Evolutionary conservation across 37 sponge, comb jelly and placozoan species (phyloP), one percentile per base, ranked within the genome.

Genomic region (Halichondria panicea): DNA sequence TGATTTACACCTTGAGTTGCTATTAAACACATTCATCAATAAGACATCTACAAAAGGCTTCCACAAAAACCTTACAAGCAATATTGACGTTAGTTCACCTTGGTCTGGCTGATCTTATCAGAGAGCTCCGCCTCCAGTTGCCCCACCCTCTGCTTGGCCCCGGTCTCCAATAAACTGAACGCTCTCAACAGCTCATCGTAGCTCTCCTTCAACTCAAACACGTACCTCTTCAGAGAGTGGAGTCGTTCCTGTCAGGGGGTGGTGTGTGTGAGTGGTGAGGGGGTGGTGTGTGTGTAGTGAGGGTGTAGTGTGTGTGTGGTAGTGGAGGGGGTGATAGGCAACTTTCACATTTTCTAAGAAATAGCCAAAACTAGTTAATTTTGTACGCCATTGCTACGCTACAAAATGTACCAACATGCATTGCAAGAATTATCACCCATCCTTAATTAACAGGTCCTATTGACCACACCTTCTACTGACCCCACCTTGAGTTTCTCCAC

Each of bases 111-210:
- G 30, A 43, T 42, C 30, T 42, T 44, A 30, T 5, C 30, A 19
- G 34, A 38, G n/a, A 77, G 78, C 33, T 31, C 50, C 1, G 5
- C 27, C 68, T 77, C 78, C 36, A 77, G 37, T 3, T 21, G n/a
- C 8, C 37, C 46, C 4, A 63, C n/a, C 21, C 13, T 25, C 25
- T 77, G 57, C 55, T 65, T 77, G 13, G 78, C 56, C 8, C 55
- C 36, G 4, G 18, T 8, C 68, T 77, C 68, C 12, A 65, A 39
- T 34, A 35, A 7, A 53, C 68, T 50, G 48, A 77, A 77, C 37
- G 67, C 50, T 8, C 34, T 12, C 68, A 77, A 32, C 24, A 77
- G 55, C 8, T 69, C 80, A 40, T 79, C 61, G 40, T 79, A 68
- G 45, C 70, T 79, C 21, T 57, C 37, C 62, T 69, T 42, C 38